Percentiles rank a stretch among this genome's conserved stretches.
Conservation (phyloP, 1,140 invertebrate species). For the Mizuhopecten yessoensis region DNA sequence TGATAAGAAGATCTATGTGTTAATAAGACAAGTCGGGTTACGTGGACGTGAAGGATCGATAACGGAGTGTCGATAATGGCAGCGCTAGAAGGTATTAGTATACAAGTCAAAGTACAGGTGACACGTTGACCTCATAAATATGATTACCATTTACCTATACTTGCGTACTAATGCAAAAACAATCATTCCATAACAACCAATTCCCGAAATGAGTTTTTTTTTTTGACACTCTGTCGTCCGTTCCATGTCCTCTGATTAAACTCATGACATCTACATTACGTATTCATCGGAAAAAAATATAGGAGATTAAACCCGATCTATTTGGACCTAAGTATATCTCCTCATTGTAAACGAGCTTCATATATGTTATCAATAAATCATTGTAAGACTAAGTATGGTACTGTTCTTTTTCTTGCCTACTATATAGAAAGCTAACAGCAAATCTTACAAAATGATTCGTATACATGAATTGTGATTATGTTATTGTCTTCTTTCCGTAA, state of each 20-base stretch:
- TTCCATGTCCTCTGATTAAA: not conserved
- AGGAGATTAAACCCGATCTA: too few relatives aligned
- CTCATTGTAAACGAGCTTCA: too few relatives aligned
- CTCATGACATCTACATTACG: not conserved
- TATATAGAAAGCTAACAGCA: too few relatives aligned
- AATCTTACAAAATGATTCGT: too few relatives aligned
- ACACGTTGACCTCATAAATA: not conserved
- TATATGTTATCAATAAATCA: too few relatives aligned
- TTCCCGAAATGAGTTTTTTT: not conserved
- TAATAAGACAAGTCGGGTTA: not conserved
- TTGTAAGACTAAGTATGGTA: too few relatives aligned
- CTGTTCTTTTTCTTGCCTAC: too few relatives aligned
- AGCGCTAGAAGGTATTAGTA: not conserved
- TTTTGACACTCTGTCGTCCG: not conserved
- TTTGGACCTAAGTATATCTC: too few relatives aligned
- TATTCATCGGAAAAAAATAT: too few relatives aligned
- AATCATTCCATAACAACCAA: constrained; percentile 3
- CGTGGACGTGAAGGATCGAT: constrained; percentile 6
- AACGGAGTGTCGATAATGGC: not conserved
- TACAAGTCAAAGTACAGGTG: not conserved
- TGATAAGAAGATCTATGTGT: not conserved
- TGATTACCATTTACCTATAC: not conserved
- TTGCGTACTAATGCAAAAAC: not conserved
- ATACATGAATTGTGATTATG: too few relatives aligned
- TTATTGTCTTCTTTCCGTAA: too few relatives aligned